Evolutionary conservation across 2,113 vertebrate genomes (phyloP).

Genomic region (Paratilapia polleni): DNA sequence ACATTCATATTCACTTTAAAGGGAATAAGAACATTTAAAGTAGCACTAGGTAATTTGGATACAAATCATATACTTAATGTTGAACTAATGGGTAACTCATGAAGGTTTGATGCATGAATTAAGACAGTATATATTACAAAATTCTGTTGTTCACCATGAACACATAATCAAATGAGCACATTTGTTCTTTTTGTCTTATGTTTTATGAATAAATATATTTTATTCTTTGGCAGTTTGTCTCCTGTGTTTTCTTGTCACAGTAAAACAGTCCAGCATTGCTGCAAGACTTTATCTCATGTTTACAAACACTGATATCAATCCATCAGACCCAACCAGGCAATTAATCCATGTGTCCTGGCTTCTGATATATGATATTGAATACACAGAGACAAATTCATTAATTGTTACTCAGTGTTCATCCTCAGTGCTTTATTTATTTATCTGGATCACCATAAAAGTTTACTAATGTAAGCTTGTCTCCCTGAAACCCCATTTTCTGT

Average conservation of each 20-base stretch:
- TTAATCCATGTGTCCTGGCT: not conserved
- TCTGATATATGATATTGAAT: too few relatives aligned
- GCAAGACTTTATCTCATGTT: not conserved
- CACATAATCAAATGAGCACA: not conserved
- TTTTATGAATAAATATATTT: not conserved
- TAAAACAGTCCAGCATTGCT: not conserved
- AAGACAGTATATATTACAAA: not conserved
- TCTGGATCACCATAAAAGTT: too few relatives aligned
- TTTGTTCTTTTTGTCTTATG: not conserved
- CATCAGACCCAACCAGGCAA: fast-evolving
- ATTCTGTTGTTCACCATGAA: not conserved
- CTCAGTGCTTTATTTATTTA: too few relatives aligned
- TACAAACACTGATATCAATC: not conserved
- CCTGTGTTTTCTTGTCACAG: not conserved
- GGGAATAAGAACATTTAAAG: too few relatives aligned
- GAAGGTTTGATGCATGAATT: not conserved
- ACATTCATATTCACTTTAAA: not conserved
- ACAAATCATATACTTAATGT: not conserved
- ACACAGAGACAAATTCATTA: not conserved
- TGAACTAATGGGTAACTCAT: not conserved
- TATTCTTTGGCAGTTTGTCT: not conserved
- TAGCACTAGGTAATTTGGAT: too few relatives aligned
- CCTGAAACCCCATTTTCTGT: not conserved
- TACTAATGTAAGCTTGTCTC: too few relatives aligned
- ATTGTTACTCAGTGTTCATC: too few relatives aligned